Percentiles rank a stretch among this genome's conserved stretches.
Conservation (phyloP, 2,888 invertebrate species). For the Mycogona germanica region DNA sequence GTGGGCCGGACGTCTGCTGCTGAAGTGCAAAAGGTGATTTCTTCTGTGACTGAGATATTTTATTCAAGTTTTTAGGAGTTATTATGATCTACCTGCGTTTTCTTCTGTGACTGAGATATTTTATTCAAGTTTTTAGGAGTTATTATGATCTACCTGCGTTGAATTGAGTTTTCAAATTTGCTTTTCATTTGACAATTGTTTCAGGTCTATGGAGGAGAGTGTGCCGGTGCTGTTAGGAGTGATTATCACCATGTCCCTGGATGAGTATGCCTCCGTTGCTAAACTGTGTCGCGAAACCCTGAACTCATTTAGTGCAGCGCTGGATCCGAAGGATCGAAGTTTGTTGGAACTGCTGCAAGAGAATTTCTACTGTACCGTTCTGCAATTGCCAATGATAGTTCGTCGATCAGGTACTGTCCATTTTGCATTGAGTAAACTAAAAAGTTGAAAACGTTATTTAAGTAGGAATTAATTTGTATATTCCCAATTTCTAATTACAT, state of each 20-base stretch:
- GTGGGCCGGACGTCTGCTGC: not conserved
- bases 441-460: not conserved
- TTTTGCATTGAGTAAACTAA: not conserved
- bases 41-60: not conserved
- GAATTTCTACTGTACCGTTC: not conserved
- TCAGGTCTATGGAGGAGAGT: slow-evolving; percentile 6
- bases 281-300: not conserved
- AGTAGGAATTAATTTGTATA: too few relatives aligned
- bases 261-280: not conserved
- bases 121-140: not conserved
- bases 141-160: too few relatives aligned
- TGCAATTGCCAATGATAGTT: slow-evolving; percentile 6
- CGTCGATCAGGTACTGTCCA: not conserved
- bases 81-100: too few relatives aligned
- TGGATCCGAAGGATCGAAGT: not conserved
- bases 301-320: not conserved
- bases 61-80: too few relatives aligned
- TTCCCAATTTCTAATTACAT: too few relatives aligned
- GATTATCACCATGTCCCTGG: slow-evolving; percentile 8
- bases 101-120: not conserved
- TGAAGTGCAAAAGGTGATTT: slow-evolving; percentile 4
- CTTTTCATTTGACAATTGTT: not conserved
- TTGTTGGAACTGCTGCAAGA: slow-evolving; percentile 6
- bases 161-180: too few relatives aligned
- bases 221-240: not conserved